Evolutionary conservation across 2,797 vertebrate genomes (phyloP), one percentile per base, ranked within the genome.

Genomic region (Bucorvus abyssinicus): DNA sequence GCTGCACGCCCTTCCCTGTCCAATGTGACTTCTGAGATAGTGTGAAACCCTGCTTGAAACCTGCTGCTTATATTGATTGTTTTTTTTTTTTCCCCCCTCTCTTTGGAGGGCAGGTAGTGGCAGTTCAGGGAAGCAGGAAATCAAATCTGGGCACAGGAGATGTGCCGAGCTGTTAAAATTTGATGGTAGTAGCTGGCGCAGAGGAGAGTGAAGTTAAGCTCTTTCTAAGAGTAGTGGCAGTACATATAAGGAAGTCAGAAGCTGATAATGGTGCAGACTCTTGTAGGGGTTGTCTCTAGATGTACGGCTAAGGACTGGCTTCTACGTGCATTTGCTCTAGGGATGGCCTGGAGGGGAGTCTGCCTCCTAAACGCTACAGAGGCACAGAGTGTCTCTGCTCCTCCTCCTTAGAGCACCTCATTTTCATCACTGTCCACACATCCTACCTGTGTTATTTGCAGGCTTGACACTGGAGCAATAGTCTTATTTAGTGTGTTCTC

Each of bases 111-210:
- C 83, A 19, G 38, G 52, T 36, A 64, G 91, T 30, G 74, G 36
- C 36, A 36, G 59, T 74, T 90, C 29, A 77, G 82, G 76, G 73
- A 87, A 89, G 79, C 36, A 77, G 60, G 50, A 82, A 94, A 84
- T 93, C 50, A 81, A 82, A 84, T 75, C 19, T 57, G 92, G 92
- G 61, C 53, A 32, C 36, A 80, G 70, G 71, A 93, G 61, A 76
- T 65, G 44, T 59, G 23, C 38, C 53, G 57, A 61, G 29, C 71
- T 90, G 45, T 84, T 95, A 90, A 84, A 50, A 57, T 87, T 78
- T 94, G 85, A 83, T 92, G 85, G 85, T 90, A 96, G 94, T 89
- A 90, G 67, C 74, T 95, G 88, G 32, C 74, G 81, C 61, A 40
- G 59, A 57, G 70, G 34, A 64, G 80, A 93, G 49, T 55, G 68